Base-by-base conservation (phyloP, 1,140 invertebrate species). In the Tigriopus japonicus region DNA sequence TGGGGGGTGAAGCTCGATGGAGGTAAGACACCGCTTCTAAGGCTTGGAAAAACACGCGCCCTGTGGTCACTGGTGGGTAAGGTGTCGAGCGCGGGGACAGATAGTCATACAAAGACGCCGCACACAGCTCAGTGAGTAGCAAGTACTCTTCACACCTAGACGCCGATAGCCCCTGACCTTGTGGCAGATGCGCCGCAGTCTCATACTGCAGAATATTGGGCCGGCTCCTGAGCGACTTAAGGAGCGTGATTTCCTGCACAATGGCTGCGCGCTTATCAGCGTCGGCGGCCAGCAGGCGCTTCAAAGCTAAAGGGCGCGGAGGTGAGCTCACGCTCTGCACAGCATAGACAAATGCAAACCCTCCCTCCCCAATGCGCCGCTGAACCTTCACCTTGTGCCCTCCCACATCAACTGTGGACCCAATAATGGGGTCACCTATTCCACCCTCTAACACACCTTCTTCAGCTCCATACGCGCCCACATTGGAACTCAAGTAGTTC, bases 41-140 rank as follows among this genome's bases (percentile, higher is more conserved):
- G 58, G 85, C 83, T 73, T 95, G 90, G 74, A 93, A 94, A 68
- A 94, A 90, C 62, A 97, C 81, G 68, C 80, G 80, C 65, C 87
- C 76, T n/a, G 96, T 81, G 65, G 85, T 80, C 52, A 84, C 79
- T 52, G 80, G 76, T 52, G 80, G 77, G 21, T 92, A 73, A 0
- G 84, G 75, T 56, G 77, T 76, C 7, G 72, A 65, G 65, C 80
- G 72, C 61, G 74, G 73, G 66, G 82, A 80, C 63, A 93, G 73
- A 60, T 86, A 77, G 70, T 92, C 86, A 51, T 91, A 82, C 62
- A 93, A 60, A 62, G 65, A 65, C 76, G 75, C 75, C 68, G 71
- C 66, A 68, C 77, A 78, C 1, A 78, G 67, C 66, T 78, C 77
- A 52, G 73, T 77, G 0, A 78, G 67, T 3, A 78, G 65, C 13